phyloP scores from a whole-genome alignment of 1,140 invertebrate species.

The Drosophila quadrilineata region DNA sequence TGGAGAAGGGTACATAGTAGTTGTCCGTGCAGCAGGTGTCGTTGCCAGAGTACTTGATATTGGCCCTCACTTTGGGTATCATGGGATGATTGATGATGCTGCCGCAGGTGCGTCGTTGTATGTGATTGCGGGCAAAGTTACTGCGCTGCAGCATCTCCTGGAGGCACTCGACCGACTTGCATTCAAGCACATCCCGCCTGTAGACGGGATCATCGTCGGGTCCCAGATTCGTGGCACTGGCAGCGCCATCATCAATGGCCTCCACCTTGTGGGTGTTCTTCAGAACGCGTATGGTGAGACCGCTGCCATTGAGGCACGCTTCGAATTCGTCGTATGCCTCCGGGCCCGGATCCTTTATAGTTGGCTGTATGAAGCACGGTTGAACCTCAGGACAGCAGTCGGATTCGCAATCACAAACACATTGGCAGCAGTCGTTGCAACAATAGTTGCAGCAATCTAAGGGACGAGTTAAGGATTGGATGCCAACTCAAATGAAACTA shows the following conservation, averaged over 20 bases:
- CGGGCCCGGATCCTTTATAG: slow-evolving; percentile 59
- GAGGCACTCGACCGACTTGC: slow-evolving; percentile 30
- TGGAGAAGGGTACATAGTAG: slow-evolving; percentile 71
- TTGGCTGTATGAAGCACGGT: slow-evolving; percentile 64
- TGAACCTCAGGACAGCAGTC: slow-evolving; percentile 65
- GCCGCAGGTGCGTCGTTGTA: slow-evolving; percentile 66
- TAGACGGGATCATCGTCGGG: slow-evolving; percentile 49
- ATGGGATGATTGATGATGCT: slow-evolving; percentile 67
- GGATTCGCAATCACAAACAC: slow-evolving; percentile 49
- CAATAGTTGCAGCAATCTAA: too few species aligned
- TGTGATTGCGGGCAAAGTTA: slow-evolving; percentile 63
- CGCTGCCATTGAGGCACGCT: slow-evolving; percentile 76
- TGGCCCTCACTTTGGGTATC: slow-evolving; percentile 72
- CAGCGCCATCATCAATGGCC: slow-evolving; percentile 58
- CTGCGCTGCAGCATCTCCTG: slow-evolving; percentile 64
- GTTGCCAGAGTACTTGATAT: slow-evolving; percentile 76
- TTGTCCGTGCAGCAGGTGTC: slow-evolving; percentile 61
- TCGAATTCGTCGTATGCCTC: slow-evolving; percentile 80
- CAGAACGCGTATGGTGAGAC: slow-evolving; percentile 70
- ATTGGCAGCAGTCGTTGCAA: slow-evolving; percentile 56
- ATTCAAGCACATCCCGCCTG: slow-evolving; percentile 16
- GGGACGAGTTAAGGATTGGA: not conserved
- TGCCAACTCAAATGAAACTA: not conserved
- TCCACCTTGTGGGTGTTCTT: slow-evolving; percentile 78
- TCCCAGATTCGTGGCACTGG: slow-evolving; percentile 4